Evolutionary conservation across 2,797 vertebrate genomes (phyloP), one percentile per base, ranked within the genome.

Genomic region (Apogon hyalosoma): DNA sequence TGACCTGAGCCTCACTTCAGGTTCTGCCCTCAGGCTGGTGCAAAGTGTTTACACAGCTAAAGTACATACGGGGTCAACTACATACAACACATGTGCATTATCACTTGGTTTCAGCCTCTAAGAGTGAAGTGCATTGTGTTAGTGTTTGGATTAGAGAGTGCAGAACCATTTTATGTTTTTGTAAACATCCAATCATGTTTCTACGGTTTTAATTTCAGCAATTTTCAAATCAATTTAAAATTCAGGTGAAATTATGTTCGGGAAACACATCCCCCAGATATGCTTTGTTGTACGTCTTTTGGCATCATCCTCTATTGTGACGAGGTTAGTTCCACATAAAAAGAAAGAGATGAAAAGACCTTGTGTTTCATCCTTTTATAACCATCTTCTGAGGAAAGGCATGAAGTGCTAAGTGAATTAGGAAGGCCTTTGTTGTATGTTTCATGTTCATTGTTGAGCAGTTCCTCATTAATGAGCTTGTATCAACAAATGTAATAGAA

Each of bases 321-420:
- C 19, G 36, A 71, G 67, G 77, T 73, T 70, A 74, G 73, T 48
- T 4, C 31, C 45, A 51, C 62, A 77, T 74, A 10, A 85, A 87
- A 76, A 69, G 62, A 59, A 55, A 70, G 15, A 53, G 76, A 87
- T 88, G 62, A 86, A 85, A 83, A 82, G 63, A 52, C 21, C 28
- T 70, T 1, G 12, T 70, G 75, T 77, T 90, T 88, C 75, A 87
- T 85, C 78, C 75, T 52, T 80, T 87, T 80, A 60, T 75, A 73
- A 69, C 6, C 40, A 63, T 83, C 77, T 70, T 86, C 84, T 67
- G 59, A 82, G 57, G 69, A 68, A 63, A 74, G 64, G 65, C 56
- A 33, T 75, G 62, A 63, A 59, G 77, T 60, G 69, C 65, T 70
- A 73, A 88, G 28, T 87, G 70, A 86, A 90, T 85, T 84, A 79